Conservation (phyloP, 2,797 vertebrate species). For the Gadopsis bispinosus region DNA sequence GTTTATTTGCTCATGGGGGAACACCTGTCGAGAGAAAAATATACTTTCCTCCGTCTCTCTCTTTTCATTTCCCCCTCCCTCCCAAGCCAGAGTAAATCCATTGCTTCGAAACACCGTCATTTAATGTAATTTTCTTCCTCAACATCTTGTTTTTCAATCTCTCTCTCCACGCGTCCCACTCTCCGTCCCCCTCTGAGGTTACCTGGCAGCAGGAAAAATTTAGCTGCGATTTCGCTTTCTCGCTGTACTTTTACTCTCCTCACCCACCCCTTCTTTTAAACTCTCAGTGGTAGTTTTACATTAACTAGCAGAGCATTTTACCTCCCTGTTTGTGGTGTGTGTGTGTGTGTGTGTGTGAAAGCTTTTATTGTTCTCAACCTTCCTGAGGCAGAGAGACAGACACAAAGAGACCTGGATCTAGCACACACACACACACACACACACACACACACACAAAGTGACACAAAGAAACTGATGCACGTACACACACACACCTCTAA, state of each 20-base stretch:
- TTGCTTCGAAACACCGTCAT: constrained; percentile 20
- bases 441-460: constrained; percentile 28
- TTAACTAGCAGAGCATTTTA: constrained; percentile 81
- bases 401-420: constrained; percentile 63
- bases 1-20: constrained; percentile 71
- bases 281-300: constrained; percentile 81
- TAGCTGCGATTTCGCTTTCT: constrained; percentile 19
- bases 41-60: not conserved
- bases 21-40: constrained; percentile 76
- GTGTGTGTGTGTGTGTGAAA: constrained; percentile 57
- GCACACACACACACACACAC: constrained; percentile 24
- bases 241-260: constrained; percentile 15
- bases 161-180: constrained; percentile 4
- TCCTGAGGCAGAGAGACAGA: constrained; percentile 31
- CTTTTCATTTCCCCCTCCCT: constrained; percentile 19
- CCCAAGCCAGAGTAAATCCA: constrained; percentile 24
- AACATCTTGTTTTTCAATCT: constrained; percentile 30
- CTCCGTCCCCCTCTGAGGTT: constrained; percentile 43
- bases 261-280: constrained; percentile 34
- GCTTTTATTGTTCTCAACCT: constrained; percentile 77
- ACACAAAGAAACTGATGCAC: not conserved
- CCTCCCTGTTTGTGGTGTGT: constrained; percentile 59
- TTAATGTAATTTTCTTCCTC: constrained; percentile 42
- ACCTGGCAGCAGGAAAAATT: constrained; percentile 66
- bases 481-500: constrained; percentile 4